A percentile compares a stretch with the other conserved stretches of the same genome.
These are phyloP conservation scores for Drosophila anomalata DNA, from an alignment of 2,888 invertebrate genomes.

Conservation along the genomic window DNA sequence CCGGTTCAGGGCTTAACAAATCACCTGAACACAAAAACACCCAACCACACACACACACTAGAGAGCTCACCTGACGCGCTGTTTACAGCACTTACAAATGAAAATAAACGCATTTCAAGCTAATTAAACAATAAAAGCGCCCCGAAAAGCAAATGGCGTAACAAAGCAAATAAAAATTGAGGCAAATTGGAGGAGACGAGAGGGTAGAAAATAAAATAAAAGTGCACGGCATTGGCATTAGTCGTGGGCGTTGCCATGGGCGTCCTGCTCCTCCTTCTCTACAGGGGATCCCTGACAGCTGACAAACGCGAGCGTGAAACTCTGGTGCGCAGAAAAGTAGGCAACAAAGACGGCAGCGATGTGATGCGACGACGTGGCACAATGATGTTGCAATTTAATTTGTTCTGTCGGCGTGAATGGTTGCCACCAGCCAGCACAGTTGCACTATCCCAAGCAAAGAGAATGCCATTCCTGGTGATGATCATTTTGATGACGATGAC, in stretches of 20 bases:
- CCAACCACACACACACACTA: not conserved
- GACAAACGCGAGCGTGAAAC: constrained; percentile 56
- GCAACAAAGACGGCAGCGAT: constrained; percentile 63
- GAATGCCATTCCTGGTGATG: constrained; percentile 43
- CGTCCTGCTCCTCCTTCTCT: constrained; percentile 30
- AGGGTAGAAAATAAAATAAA: constrained; percentile 37
- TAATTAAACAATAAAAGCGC: constrained; percentile 75
- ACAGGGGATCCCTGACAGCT: constrained; percentile 59
- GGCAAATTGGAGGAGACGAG: constrained; percentile 47
- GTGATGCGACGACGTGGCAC: constrained; percentile 45
- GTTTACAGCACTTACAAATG: constrained; percentile 73
- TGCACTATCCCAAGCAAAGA: constrained; percentile 50
- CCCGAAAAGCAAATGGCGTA: constrained; percentile 52
- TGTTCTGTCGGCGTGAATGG: constrained; percentile 61
- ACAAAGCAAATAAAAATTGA: constrained; percentile 64
- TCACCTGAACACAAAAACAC: constrained; percentile 53
- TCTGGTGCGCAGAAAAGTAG: constrained; percentile 58
- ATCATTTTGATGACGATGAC: constrained; percentile 52
- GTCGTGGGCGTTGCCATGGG: constrained; percentile 38
- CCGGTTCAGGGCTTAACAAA: constrained; percentile 70
- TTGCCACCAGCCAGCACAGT: constrained; percentile 57
- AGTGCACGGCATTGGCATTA: constrained; percentile 47
- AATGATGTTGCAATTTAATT: constrained; percentile 78
- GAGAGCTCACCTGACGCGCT: constrained; percentile 52
- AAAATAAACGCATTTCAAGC: constrained; percentile 80